phyloP scores from a whole-genome alignment of 1,140 invertebrate species.

The Drosophila bipectinata region DNA sequence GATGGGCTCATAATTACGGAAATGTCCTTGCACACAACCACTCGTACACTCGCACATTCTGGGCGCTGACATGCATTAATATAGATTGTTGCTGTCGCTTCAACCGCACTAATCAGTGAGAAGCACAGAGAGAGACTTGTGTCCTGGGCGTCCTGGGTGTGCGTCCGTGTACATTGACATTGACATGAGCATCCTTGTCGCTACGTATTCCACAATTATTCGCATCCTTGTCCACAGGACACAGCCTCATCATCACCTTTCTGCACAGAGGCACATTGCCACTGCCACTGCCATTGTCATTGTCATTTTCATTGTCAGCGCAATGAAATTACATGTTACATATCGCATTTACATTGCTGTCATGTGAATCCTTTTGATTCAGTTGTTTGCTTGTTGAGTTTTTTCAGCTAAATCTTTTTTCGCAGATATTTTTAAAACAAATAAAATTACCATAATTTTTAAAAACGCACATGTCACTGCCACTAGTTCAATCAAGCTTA shows the following conservation, averaged over 20 bases:
- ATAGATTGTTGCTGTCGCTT: slow-evolving; percentile 52
- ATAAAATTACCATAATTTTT: neutral
- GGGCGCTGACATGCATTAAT: slow-evolving; percentile 57
- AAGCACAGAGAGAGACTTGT: slow-evolving; percentile 9
- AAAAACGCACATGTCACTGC: neutral
- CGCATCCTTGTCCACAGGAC: slow-evolving; percentile 39
- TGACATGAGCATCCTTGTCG: slow-evolving; percentile 35
- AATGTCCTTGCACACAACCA: slow-evolving; percentile 31
- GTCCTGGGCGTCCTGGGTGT: neutral
- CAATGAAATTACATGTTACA: slow-evolving; percentile 58
- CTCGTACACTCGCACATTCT: slow-evolving; percentile 11
- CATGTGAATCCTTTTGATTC: slow-evolving; percentile 39
- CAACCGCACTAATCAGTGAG: slow-evolving; percentile 51
- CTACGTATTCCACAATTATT: slow-evolving; percentile 29
- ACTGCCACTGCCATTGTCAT: slow-evolving; percentile 2
- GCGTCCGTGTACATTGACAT: slow-evolving; percentile 28
- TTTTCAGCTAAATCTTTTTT: neutral
- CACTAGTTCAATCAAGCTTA: neutral
- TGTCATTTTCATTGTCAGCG: slow-evolving; percentile 38
- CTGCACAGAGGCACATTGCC: slow-evolving; percentile 7
- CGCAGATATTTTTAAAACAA: neutral
- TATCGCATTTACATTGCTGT: slow-evolving; percentile 49
- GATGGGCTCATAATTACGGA: slow-evolving; percentile 48
- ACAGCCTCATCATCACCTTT: slow-evolving; percentile 26
- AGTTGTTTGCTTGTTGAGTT: slow-evolving; percentile 28